Evolutionary conservation across 2,113 vertebrate genomes (phyloP).

Genomic region (Notarius lentiginosus): DNA sequence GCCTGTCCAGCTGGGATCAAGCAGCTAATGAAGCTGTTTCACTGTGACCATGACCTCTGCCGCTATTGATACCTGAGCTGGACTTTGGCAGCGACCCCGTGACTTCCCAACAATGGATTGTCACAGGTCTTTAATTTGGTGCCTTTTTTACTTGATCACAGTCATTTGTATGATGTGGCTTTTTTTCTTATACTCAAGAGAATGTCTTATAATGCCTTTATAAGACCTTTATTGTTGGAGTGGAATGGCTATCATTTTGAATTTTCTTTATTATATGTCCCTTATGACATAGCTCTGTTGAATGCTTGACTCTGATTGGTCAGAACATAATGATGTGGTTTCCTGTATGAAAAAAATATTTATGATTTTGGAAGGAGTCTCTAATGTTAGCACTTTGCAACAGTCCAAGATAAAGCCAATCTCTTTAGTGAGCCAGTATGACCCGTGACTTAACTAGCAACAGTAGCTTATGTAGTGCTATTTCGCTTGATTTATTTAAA

Average conservation of each 20-base stretch:
- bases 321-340: background rate
- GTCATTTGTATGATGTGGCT: background rate
- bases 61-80: slow-evolving; percentile 53
- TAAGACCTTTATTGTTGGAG: background rate
- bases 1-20: slow-evolving; percentile 61
- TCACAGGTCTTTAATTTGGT: background rate
- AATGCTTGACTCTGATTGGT: background rate
- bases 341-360: background rate
- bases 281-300: background rate
- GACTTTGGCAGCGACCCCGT: slow-evolving; percentile 54
- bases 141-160: background rate
- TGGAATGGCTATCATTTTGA: background rate
- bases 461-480: background rate
- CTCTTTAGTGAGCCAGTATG: background rate
- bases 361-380: background rate
- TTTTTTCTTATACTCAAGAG: background rate
- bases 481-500: background rate
- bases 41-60: slow-evolving; percentile 59
- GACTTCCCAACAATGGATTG: slow-evolving; percentile 12
- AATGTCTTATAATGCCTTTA: background rate
- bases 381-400: too few species aligned
- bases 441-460: background rate
- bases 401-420: too few species aligned
- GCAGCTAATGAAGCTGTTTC: slow-evolving; percentile 61
- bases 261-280: background rate